phyloP scores from a whole-genome alignment of 37 sponge, comb jelly and placozoan species.

The Amphimedon queenslandica region DNA sequence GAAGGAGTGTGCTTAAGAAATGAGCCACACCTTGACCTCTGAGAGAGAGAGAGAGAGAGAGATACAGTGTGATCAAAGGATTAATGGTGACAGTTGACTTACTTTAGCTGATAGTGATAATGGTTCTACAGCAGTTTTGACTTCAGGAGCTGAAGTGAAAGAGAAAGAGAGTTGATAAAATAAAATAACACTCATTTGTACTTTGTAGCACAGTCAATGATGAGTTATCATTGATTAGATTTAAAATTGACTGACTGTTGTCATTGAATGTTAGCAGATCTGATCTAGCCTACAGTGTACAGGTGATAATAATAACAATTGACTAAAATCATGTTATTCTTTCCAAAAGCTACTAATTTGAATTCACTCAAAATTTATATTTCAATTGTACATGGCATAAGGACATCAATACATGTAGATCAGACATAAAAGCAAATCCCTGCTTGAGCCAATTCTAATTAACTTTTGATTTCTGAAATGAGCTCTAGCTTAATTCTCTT shows the following conservation, averaged over 20 bases:
- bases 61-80: neutral
- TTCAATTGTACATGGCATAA: neutral
- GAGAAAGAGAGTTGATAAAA: neutral
- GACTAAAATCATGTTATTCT: neutral
- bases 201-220: constrained; percentile 32
- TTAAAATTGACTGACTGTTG: constrained; percentile 67
- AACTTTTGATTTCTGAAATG: no score
- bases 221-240: constrained; percentile 49
- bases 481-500: no score
- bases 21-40: constrained; percentile 39
- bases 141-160: neutral
- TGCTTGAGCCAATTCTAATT: no score
- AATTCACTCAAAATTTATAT: neutral
- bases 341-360: no score
- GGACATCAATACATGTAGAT: neutral
- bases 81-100: neutral
- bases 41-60: neutral
- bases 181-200: neutral
- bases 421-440: no score
- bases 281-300: neutral
- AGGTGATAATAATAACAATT: neutral
- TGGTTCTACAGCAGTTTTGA: no score
- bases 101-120: neutral
- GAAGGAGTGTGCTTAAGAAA: constrained; percentile 39
- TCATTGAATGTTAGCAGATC: constrained; percentile 32